Evolutionary conservation across 2,113 vertebrate genomes (phyloP).

Genomic region (Sitta europaea): DNA sequence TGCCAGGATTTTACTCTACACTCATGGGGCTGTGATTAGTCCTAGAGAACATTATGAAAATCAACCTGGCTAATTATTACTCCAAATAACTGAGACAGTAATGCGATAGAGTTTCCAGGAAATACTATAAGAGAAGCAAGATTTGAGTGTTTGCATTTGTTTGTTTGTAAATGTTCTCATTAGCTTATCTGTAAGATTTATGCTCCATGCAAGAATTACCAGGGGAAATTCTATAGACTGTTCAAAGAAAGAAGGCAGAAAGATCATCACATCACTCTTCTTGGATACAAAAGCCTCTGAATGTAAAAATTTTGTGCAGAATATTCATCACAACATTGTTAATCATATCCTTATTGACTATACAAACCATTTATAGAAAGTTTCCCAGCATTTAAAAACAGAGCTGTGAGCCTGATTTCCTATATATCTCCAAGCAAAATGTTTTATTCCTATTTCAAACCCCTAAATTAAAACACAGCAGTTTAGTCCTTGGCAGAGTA

Average conservation of each 20-base stretch:
- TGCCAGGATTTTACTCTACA: neutral
- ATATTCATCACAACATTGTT: slow-evolving; percentile 23
- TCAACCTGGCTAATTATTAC: slow-evolving; percentile 38
- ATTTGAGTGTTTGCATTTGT: neutral
- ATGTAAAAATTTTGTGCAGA: neutral
- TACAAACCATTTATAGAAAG: neutral
- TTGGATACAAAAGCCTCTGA: slow-evolving; percentile 1
- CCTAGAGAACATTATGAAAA: slow-evolving; percentile 13
- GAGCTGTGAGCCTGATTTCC: neutral
- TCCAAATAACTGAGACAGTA: neutral
- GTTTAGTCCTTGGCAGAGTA: neutral
- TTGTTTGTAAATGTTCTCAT: slow-evolving; percentile 36
- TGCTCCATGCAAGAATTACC: neutral
- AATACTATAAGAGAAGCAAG: neutral
- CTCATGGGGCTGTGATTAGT: slow-evolving; percentile 1
- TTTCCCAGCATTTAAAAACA: slow-evolving; percentile 11
- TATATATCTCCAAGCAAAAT: neutral
- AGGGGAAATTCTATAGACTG: neutral
- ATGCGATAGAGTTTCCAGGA: neutral
- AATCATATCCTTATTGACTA: slow-evolving; percentile 15
- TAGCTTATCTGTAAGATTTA: slow-evolving; percentile 31
- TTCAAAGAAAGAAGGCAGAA: neutral
- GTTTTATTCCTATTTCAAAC: slow-evolving; percentile 26
- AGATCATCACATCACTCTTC: neutral
- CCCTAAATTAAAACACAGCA: neutral